These are phyloP conservation scores for Heliconius melpomene DNA, from an alignment of 1,140 invertebrate genomes.

Conservation along the genomic window DNA sequence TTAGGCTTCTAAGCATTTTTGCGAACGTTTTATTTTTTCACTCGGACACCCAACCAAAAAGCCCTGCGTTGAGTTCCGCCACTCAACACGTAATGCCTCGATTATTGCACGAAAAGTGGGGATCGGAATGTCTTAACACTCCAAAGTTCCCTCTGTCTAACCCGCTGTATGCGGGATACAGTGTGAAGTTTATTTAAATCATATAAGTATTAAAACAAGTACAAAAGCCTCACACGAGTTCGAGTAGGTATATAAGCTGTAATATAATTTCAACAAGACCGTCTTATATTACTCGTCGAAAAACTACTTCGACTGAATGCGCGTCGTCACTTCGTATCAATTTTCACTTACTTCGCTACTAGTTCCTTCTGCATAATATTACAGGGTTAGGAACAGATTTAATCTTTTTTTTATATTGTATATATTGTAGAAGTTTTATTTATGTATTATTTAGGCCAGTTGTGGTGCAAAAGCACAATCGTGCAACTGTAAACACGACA, in stretches of 20 bases:
- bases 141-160: too few species aligned
- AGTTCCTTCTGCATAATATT: conserved; percentile 9
- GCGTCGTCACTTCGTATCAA: conserved; percentile 12
- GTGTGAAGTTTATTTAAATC: background rate
- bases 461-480: too few species aligned
- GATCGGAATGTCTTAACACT: too few species aligned
- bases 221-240: background rate
- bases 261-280: conserved; percentile 1
- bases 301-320: conserved; percentile 10
- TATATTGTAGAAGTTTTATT: background rate
- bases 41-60: too few species aligned
- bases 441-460: background rate
- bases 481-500: too few species aligned
- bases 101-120: too few species aligned
- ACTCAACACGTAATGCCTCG: too few species aligned
- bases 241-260: background rate
- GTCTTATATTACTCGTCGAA: conserved; percentile 7
- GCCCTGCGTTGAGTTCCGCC: too few species aligned
- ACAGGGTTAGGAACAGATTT: background rate
- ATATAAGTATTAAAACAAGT: background rate
- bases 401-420: background rate
- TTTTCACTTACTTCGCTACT: conserved; percentile 3
- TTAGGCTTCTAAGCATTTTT: too few species aligned
- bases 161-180: too few species aligned
- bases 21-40: too few species aligned